Evolutionary conservation across 1,140 invertebrate species (phyloP).

Genomic region (Microplitis demolitor): DNA sequence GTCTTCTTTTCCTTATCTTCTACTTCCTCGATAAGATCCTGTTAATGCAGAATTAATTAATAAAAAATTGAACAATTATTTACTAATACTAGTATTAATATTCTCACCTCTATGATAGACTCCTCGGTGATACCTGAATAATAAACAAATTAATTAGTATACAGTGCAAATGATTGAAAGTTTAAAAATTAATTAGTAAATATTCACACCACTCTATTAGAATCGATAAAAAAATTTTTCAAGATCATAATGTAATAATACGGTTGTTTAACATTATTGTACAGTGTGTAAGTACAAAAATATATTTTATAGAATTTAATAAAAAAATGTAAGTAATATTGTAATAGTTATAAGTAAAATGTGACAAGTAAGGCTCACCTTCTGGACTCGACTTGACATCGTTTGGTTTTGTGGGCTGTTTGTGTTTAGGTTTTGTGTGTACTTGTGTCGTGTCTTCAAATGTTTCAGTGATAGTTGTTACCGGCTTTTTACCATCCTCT

Average conservation of each 20-base stretch:
- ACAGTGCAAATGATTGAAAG: background rate
- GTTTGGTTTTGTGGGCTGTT: constrained; percentile 40
- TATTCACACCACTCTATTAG: background rate
- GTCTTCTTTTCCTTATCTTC: background rate
- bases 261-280: background rate
- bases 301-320: constrained; percentile 4
- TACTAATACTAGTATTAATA: background rate
- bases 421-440: constrained; percentile 46
- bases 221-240: background rate
- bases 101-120: constrained; percentile 37
- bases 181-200: background rate
- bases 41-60: background rate
- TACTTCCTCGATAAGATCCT: constrained; percentile 35
- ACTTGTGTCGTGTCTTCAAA: constrained; percentile 44
- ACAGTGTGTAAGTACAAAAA: constrained; percentile 15
- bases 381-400: constrained; percentile 32
- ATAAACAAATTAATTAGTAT: constrained; percentile 20
- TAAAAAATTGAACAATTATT: background rate
- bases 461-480: constrained; percentile 37
- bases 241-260: constrained; percentile 5
- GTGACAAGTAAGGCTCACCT: constrained; percentile 41
- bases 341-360: constrained; percentile 11
- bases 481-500: constrained; percentile 49
- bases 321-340: constrained; percentile 20
- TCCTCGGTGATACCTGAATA: constrained; percentile 36